phyloP scores from a whole-genome alignment of 2,888 invertebrate genomes.

The Aromia moschata region DNA sequence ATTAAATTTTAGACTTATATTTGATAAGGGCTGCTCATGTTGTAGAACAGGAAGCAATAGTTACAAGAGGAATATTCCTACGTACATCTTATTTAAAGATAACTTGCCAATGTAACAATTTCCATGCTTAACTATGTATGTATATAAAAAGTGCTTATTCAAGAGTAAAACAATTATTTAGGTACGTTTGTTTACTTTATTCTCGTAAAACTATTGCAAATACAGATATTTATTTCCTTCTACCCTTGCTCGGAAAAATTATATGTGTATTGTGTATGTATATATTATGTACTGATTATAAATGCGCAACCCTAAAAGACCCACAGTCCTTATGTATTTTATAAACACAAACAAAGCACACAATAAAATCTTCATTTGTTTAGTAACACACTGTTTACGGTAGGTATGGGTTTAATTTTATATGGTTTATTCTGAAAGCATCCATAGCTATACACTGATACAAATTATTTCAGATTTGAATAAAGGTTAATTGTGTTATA shows the following conservation, averaged over 20 bases:
- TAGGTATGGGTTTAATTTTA: background rate
- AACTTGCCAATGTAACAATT: too few relatives aligned
- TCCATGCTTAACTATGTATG: too few relatives aligned
- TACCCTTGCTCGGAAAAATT: constrained; percentile 11
- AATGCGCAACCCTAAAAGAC: background rate
- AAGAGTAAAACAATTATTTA: constrained; percentile 8
- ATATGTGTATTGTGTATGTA: too few relatives aligned
- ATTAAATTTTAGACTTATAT: too few relatives aligned
- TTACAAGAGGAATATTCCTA: too few relatives aligned
- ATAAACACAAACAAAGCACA: constrained; percentile 10
- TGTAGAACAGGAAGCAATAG: too few relatives aligned
- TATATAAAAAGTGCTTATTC: background rate
- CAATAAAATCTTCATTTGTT: constrained; percentile 1
- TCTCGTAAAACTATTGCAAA: constrained; percentile 1
- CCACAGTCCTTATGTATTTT: constrained; percentile 4
- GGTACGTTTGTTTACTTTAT: constrained; percentile 2
- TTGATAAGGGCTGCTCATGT: too few relatives aligned
- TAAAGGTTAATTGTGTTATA: too few relatives aligned
- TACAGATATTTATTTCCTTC: constrained; percentile 2
- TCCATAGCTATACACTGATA: too few relatives aligned
- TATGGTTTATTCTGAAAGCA: too few relatives aligned
- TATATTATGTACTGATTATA: constrained; percentile 5
- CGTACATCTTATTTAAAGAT: too few relatives aligned
- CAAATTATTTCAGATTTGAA: too few relatives aligned
- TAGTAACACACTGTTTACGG: background rate